Evolutionary conservation across 2,797 vertebrate species (phyloP).

Genomic region (Acanthiza pusilla): DNA sequence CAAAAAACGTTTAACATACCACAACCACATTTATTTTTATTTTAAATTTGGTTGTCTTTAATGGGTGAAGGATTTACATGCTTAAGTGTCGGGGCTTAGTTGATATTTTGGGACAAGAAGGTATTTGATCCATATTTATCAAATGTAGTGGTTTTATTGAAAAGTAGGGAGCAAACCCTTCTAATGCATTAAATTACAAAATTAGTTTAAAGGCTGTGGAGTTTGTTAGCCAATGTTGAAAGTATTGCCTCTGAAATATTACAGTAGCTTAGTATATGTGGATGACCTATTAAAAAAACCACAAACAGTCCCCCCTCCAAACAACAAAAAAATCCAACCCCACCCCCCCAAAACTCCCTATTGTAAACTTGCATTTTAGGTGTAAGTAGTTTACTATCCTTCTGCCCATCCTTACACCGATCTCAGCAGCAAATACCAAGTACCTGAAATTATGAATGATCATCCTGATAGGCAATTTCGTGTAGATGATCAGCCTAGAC

Average conservation of each 20-base stretch:
- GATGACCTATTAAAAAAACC: background rate
- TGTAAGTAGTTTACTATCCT: background rate
- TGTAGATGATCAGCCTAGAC: background rate
- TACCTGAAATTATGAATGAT: background rate
- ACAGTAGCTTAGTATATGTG: background rate
- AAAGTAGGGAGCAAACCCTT: background rate
- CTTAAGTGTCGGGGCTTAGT: background rate
- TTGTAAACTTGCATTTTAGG: background rate
- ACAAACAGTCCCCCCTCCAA: background rate
- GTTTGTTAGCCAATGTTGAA: background rate
- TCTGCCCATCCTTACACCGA: background rate
- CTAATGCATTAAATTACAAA: background rate
- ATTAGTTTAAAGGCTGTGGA: background rate
- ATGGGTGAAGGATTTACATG: background rate
- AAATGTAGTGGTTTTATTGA: background rate
- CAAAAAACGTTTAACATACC: background rate
- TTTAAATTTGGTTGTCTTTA: background rate
- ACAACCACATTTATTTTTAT: background rate
- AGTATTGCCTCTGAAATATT: background rate
- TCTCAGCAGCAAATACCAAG: background rate
- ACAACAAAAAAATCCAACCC: background rate
- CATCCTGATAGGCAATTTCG: background rate
- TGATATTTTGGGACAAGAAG: background rate
- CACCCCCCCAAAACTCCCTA: fast-evolving
- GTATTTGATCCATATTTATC: background rate